A percentile compares a stretch with the other conserved stretches of the same genome.
These are phyloP conservation scores for Zaprionus taronus DNA, from an alignment of 1,140 invertebrate species.

Conservation along the genomic window DNA sequence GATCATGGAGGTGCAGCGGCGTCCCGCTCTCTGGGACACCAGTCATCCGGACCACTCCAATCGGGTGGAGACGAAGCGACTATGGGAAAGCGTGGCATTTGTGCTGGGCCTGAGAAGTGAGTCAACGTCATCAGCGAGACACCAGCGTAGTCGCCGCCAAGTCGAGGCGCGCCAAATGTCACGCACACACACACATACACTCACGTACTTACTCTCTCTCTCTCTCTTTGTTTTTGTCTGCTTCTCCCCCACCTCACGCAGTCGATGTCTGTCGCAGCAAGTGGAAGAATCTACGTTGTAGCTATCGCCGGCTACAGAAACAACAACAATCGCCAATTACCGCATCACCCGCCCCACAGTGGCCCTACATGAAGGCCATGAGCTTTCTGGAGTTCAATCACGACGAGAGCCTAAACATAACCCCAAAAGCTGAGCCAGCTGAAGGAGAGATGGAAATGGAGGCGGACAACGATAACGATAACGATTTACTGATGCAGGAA, in stretches of 20 bases:
- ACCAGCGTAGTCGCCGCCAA: neutral
- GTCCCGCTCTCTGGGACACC: slow-evolving; percentile 72
- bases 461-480: slow-evolving; percentile 73
- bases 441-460: slow-evolving; percentile 62
- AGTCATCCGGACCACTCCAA: slow-evolving; percentile 64
- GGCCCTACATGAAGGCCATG: slow-evolving; percentile 65
- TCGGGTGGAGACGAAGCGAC: slow-evolving; percentile 54
- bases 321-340: slow-evolving; percentile 21
- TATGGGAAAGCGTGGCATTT: slow-evolving; percentile 63
- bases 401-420: slow-evolving; percentile 42
- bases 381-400: slow-evolving; percentile 56
- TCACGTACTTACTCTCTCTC: neutral
- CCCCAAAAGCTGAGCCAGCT: slow-evolving; percentile 41
- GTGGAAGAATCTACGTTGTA: slow-evolving; percentile 73
- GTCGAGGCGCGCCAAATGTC: slow-evolving; percentile 10
- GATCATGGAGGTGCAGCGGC: slow-evolving; percentile 67
- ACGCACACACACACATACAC: slow-evolving; percentile 20
- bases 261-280: slow-evolving; percentile 67
- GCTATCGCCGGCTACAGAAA: slow-evolving; percentile 58
- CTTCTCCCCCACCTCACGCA: slow-evolving; percentile 31
- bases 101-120: slow-evolving; percentile 58
- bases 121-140: slow-evolving; percentile 24
- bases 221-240: slow-evolving; percentile 13
- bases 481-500: slow-evolving; percentile 67
- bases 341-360: slow-evolving; percentile 48